Base-by-base conservation (phyloP, 2,113 vertebrate species). In the Axis porcinus region DNA sequence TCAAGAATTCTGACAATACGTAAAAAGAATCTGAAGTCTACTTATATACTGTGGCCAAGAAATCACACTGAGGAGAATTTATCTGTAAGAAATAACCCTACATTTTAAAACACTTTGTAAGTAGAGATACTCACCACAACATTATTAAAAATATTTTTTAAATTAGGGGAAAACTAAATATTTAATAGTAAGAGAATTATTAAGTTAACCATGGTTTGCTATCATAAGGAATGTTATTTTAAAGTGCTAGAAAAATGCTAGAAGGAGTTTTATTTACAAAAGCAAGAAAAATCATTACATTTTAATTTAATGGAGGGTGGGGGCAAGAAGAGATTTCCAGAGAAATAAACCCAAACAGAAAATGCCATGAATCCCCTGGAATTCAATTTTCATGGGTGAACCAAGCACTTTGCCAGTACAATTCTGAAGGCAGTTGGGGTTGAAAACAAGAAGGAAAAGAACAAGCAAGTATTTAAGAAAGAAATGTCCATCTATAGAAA, bases 291-390 rank as follows among this genome's bases (percentile, higher is more conserved):
- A 91, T 74, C 40, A 89, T 92, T 91, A 90, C 76, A 95, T 50
- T 94, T 97, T 19, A 74, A 74, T 70, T 92, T 88, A 92, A 64
- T 76, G 19, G 52, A 1, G 82, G 82, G 36, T 7, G 57, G 16
- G 47, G 10, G 28, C 45, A 97, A 47, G 30, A 95, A 96, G 54
- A 91, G n/a, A 91, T 88, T 97, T 97, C 87, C 57, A 88, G 57
- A 96, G 82, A 97, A 96, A 95, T 40, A 96, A 94, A 84, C 13
- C 17, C 52, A 36, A n/a, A 86, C 5, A 86, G 82, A 97, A 96
- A 97, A 97, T 58, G 62, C 76, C 47, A 84, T 9, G 23, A 85
- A 70, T 70, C 64, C 30, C 47, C 62, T 0, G 9, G 67, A 97
- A 94, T 86, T 94, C 30, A 23, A 25, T 79, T 86, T 95, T 50